phyloP scores from a whole-genome alignment of 2,888 invertebrate species.

The Eulithis testata region DNA sequence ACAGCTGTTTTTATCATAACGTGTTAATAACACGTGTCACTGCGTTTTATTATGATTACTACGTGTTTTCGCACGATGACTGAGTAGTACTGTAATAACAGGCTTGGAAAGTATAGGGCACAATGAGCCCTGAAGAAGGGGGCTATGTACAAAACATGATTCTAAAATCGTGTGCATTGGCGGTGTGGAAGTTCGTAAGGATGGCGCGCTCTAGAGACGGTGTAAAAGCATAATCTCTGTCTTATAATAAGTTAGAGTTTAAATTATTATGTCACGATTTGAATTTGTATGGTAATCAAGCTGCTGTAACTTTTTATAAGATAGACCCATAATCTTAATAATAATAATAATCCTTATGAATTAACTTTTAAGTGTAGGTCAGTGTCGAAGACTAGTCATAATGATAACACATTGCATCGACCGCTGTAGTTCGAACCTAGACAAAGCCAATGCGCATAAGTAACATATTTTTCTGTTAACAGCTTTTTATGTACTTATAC shows the following conservation, averaged over 20 bases:
- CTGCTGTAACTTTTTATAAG: too few species aligned
- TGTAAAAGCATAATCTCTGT: not conserved
- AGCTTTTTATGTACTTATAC: constrained; percentile 4
- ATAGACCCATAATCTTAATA: constrained; percentile 1
- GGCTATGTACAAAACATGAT: constrained; percentile 29
- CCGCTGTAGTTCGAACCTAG: not conserved
- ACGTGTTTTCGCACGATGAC: constrained; percentile 36
- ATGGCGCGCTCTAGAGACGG: constrained; percentile 1
- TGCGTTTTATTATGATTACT: constrained; percentile 18
- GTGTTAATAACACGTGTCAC: constrained; percentile 13
- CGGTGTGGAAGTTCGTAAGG: constrained; percentile 2
- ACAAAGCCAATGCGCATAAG: constrained; percentile 5
- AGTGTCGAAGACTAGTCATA: constrained; percentile 11
- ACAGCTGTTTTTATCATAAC: constrained; percentile 11
- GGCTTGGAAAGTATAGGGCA: constrained; percentile 33
- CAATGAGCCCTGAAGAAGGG: constrained; percentile 15
- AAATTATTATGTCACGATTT: too few species aligned
- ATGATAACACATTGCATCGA: constrained; percentile 4
- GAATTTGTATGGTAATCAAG: too few species aligned
- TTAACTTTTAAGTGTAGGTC: constrained; percentile 13
- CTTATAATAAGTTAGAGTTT: too few species aligned
- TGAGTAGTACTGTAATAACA: constrained; percentile 40
- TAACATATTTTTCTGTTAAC: constrained; percentile 2
- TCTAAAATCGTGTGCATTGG: constrained; percentile 25
- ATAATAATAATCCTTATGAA: constrained; percentile 24